A percentile compares a stretch with the other conserved stretches of the same genome.
Evolutionary conservation across 2,888 invertebrate species (phyloP).

Genomic region (Sipunculus nudus): DNA sequence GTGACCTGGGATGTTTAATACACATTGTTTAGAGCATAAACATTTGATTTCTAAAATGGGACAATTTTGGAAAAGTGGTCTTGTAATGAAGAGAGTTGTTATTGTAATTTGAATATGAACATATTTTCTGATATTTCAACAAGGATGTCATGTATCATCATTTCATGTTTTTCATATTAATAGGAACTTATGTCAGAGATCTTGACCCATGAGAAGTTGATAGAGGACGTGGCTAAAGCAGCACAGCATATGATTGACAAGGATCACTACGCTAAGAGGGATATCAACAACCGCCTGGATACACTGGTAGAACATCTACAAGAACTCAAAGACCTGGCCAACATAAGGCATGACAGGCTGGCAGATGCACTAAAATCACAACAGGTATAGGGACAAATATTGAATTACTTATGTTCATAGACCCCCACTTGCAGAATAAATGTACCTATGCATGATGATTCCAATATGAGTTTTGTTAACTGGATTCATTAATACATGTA

Average conservation of each 20-base stretch:
- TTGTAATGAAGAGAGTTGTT: not conserved
- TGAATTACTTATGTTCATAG: no score
- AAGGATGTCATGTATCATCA: not conserved
- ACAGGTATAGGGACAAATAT: no score
- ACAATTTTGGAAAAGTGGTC: not conserved
- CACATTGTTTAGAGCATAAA: no score
- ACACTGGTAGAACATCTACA: slow-evolving; percentile 78
- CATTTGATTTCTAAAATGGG: no score
- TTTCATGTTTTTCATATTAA: slow-evolving; percentile 3
- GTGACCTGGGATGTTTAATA: no score
- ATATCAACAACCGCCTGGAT: slow-evolving; percentile 76
- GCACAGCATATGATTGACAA: slow-evolving; percentile 83
- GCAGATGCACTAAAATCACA: slow-evolving; percentile 86
- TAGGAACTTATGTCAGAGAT: slow-evolving; percentile 86
- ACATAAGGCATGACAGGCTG: slow-evolving; percentile 74
- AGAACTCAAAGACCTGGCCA: slow-evolving; percentile 73
- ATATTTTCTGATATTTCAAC: not conserved
- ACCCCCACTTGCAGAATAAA: no score
- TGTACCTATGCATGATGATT: no score
- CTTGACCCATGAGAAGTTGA: slow-evolving; percentile 84
- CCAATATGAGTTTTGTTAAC: no score
- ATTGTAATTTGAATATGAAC: not conserved
- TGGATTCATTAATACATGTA: no score
- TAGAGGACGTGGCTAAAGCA: slow-evolving; percentile 77
- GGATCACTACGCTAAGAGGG: slow-evolving; percentile 84